Percentiles rank a stretch among this genome's conserved stretches.
These are phyloP conservation scores for Styela clava DNA, from an alignment of 23 tunicate species.

Conservation along the genomic window DNA sequence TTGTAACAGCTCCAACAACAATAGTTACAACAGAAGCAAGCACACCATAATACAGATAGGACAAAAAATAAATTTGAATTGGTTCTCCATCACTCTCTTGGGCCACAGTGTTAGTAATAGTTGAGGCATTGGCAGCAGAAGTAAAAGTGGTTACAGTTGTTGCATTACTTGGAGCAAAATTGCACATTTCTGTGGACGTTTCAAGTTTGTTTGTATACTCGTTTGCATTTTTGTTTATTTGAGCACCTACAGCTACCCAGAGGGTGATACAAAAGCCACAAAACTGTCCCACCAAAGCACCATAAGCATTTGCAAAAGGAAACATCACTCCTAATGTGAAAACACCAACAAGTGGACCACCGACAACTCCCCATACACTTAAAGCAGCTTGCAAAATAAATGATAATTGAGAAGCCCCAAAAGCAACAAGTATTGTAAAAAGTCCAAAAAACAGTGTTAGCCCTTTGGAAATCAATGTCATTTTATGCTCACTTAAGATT, in stretches of 20 bases:
- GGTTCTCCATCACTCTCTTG: background rate
- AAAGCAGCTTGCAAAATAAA: constrained; percentile 31
- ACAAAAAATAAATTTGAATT: constrained; percentile 6
- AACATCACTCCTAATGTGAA: constrained; percentile 8
- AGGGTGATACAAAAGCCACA: constrained; percentile 14
- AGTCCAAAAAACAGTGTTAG: constrained; percentile 17
- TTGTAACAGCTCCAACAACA: constrained; percentile 2
- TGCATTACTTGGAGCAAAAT: background rate
- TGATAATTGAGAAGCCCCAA: constrained; percentile 10
- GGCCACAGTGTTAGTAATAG: background rate
- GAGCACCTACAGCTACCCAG: constrained; percentile 35
- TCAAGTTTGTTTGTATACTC: constrained; percentile 14
- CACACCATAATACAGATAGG: constrained; percentile 27
- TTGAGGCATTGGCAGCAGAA: background rate
- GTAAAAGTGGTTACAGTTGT: constrained; percentile 7
- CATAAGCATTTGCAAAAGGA: constrained; percentile 18
- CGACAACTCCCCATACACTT: constrained; percentile 32
- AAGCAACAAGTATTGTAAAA: constrained; percentile 19
- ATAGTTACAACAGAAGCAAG: constrained; percentile 19
- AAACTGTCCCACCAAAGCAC: constrained; percentile 23
- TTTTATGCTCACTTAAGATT: background rate
- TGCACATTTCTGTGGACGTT: constrained; percentile 24
- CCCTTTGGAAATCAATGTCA: constrained; percentile 16
- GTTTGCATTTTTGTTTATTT: constrained; percentile 3
- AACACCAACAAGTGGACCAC: constrained; percentile 34